Evolutionary conservation across 2,888 invertebrate species (phyloP).

Genomic region (Parthenolecanium corni): DNA sequence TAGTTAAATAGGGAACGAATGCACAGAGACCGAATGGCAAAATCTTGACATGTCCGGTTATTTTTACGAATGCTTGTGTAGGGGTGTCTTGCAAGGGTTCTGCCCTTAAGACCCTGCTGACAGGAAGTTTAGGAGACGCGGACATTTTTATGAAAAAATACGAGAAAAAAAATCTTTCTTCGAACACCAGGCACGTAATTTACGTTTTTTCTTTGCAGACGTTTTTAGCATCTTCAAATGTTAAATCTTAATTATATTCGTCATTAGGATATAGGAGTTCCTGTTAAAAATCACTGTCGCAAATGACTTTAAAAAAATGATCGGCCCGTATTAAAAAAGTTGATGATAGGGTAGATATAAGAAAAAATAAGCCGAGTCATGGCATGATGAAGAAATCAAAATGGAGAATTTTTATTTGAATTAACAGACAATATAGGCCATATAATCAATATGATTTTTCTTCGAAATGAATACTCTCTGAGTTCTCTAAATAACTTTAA

Average conservation of each 20-base stretch:
- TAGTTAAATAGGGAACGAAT: not conserved
- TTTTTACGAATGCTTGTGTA: slow-evolving; percentile 15
- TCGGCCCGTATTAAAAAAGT: too few relatives aligned
- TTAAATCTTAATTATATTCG: slow-evolving; percentile 25
- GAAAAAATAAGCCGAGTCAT: too few relatives aligned
- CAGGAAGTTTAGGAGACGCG: slow-evolving; percentile 28
- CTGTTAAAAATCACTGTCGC: not conserved
- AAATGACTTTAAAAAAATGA: not conserved
- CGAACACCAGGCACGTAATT: slow-evolving; percentile 21
- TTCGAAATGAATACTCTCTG: too few relatives aligned
- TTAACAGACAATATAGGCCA: too few relatives aligned
- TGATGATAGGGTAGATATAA: too few relatives aligned
- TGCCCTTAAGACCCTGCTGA: slow-evolving; percentile 28
- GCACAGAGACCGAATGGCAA: not conserved
- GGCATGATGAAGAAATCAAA: too few relatives aligned
- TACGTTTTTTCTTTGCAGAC: slow-evolving; percentile 24
- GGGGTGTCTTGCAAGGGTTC: slow-evolving; percentile 26
- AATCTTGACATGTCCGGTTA: slow-evolving; percentile 26
- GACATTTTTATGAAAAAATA: slow-evolving; percentile 5
- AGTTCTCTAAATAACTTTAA: too few relatives aligned
- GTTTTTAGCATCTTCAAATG: slow-evolving; percentile 13
- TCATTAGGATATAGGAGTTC: slow-evolving; percentile 16
- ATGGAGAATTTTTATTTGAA: too few relatives aligned
- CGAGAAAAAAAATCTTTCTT: not conserved
- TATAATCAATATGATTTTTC: too few relatives aligned